phyloP scores from a whole-genome alignment of 2,113 vertebrate species.

The Numida meleagris region DNA sequence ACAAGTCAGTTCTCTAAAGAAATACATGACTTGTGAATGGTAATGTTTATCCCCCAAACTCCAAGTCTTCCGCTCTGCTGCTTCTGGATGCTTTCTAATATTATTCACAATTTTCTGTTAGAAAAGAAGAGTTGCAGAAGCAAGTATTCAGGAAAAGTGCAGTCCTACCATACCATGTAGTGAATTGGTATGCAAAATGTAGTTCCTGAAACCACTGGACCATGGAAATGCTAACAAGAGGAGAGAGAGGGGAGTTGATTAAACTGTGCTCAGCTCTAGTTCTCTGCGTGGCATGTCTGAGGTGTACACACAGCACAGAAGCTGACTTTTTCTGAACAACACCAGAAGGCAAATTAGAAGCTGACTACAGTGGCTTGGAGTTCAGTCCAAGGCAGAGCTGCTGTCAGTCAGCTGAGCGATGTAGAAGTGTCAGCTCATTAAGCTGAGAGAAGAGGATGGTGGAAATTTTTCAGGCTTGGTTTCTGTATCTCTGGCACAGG shows the following conservation, averaged over 20 bases:
- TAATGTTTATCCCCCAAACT: not conserved
- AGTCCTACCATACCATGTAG: not conserved
- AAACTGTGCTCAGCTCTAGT: not conserved
- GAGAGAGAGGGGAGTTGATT: not conserved
- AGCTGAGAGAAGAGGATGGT: not conserved
- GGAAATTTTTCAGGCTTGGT: conserved; percentile 1
- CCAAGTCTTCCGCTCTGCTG: not conserved
- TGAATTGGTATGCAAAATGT: not conserved
- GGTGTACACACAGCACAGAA: not conserved
- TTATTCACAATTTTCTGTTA: not conserved
- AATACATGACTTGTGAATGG: fast-evolving
- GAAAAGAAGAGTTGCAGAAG: not conserved
- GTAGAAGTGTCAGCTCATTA: not conserved
- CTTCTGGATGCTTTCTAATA: not conserved
- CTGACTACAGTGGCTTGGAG: not conserved
- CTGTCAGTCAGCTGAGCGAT: fast-evolving
- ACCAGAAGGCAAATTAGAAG: not conserved
- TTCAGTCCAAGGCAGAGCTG: not conserved
- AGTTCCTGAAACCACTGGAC: not conserved
- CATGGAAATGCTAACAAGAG: not conserved
- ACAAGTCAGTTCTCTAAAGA: not conserved
- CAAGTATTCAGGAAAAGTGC: not conserved
- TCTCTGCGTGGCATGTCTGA: fast-evolving
- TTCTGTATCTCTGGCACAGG: not conserved
- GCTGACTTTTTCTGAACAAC: not conserved